A percentile compares a stretch with the other conserved stretches of the same genome.
phyloP scores from a whole-genome alignment of 2,888 invertebrate genomes.

The Drosophila limbata region DNA sequence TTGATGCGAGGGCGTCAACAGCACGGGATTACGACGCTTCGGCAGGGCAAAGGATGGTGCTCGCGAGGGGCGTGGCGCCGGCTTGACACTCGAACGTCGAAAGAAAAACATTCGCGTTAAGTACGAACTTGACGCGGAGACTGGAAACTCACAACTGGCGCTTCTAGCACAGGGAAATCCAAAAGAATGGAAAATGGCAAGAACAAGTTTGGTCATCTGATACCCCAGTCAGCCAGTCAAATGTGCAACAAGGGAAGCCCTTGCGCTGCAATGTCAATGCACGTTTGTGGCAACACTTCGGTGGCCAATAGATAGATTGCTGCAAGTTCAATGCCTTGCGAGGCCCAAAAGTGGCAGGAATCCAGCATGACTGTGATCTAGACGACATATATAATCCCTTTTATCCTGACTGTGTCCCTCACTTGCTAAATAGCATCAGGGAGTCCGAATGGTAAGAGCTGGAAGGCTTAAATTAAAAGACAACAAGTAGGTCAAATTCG shows the following conservation, averaged over 20 bases:
- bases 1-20: slow-evolving; percentile 71
- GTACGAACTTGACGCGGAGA: slow-evolving; percentile 49
- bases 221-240: slow-evolving; percentile 36
- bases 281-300: slow-evolving; percentile 26
- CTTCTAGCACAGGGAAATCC: slow-evolving; percentile 36
- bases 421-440: not conserved
- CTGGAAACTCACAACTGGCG: slow-evolving; percentile 45
- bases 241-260: slow-evolving; percentile 54
- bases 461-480: too few species aligned
- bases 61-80: slow-evolving; percentile 70
- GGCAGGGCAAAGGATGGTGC: slow-evolving; percentile 67
- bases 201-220: slow-evolving; percentile 64
- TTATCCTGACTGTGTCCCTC: not conserved
- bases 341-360: slow-evolving; percentile 5
- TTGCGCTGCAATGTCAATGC: slow-evolving; percentile 71
- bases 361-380: not conserved
- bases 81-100: slow-evolving; percentile 61
- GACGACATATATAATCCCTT: not conserved
- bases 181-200: slow-evolving; percentile 9
- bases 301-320: slow-evolving; percentile 29
- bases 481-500: too few species aligned
- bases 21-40: slow-evolving; percentile 61
- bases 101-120: slow-evolving; percentile 66
- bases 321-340: slow-evolving; percentile 68
- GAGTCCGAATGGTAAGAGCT: too few species aligned